A percentile compares a stretch with the other conserved stretches of the same genome.
Conservation (phyloP, 64 coral and sea anemone genomes). For the Anthopleura sola region DNA sequence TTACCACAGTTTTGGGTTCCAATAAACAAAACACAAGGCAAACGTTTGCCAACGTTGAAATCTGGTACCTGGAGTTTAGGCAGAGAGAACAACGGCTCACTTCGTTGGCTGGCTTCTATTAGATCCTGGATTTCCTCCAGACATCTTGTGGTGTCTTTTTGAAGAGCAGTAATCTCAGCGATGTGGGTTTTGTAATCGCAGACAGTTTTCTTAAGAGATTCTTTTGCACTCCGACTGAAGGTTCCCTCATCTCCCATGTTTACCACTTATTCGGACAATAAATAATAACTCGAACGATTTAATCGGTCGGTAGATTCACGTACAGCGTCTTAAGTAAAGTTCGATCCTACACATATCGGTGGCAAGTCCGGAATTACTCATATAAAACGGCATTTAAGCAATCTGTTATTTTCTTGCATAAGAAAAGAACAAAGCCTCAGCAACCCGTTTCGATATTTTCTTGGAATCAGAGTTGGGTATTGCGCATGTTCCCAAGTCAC, state of each 20-base stretch:
- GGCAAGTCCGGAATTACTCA: too few relatives aligned
- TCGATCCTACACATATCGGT: too few relatives aligned
- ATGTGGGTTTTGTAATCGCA: slow-evolving; percentile 9
- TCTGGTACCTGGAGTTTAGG: not conserved
- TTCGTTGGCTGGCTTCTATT: not conserved
- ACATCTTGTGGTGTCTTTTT: not conserved
- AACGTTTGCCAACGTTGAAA: not conserved
- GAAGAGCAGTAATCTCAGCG: not conserved
- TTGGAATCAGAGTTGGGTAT: not conserved
- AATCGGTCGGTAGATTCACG: too few relatives aligned
- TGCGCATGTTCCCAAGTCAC: not conserved
- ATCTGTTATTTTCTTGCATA: too few relatives aligned
- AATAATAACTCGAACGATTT: too few relatives aligned
- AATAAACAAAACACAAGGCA: slow-evolving; percentile 16
- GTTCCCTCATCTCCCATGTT: not conserved
- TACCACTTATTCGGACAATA: too few relatives aligned
- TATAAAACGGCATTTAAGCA: too few relatives aligned
- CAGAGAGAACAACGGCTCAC: not conserved
- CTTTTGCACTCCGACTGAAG: not conserved
- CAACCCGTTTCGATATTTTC: not conserved
- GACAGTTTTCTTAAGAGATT: slow-evolving; percentile 16
- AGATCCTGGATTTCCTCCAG: not conserved
- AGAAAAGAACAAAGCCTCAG: too few relatives aligned
- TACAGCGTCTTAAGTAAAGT: too few relatives aligned
- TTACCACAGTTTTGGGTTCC: slow-evolving; percentile 17